Evolutionary conservation across 2,888 invertebrate genomes (phyloP).

Genomic region (Aphidius colemani): DNA sequence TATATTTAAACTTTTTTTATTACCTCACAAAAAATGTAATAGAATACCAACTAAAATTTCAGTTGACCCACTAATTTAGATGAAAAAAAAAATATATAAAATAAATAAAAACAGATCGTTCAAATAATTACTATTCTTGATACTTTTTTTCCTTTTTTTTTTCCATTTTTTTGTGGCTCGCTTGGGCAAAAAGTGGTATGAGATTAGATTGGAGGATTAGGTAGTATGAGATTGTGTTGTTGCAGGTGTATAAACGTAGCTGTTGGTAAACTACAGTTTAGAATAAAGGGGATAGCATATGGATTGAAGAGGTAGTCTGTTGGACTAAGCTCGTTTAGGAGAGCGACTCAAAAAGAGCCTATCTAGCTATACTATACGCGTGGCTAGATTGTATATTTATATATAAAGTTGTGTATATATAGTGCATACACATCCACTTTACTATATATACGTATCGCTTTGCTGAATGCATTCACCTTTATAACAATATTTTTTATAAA

Average conservation of each 20-base stretch:
- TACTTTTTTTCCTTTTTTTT: neutral
- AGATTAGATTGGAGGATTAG: conserved; percentile 34
- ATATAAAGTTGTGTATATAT: too few species aligned
- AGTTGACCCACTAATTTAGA: conserved; percentile 25
- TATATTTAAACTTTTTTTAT: conserved; percentile 19
- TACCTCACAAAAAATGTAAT: neutral
- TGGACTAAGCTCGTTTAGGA: conserved; percentile 58
- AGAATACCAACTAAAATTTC: neutral
- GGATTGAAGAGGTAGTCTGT: conserved; percentile 51
- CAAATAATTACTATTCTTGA: too few species aligned
- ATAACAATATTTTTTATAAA: too few species aligned
- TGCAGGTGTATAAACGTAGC: conserved; percentile 50
- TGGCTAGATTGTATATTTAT: neutral
- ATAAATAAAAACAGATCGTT: neutral
- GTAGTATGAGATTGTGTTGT: conserved; percentile 25
- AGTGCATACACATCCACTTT: too few species aligned
- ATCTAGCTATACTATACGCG: conserved; percentile 1
- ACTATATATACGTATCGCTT: too few species aligned
- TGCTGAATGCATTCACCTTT: too few species aligned
- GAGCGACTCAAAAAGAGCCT: conserved; percentile 44
- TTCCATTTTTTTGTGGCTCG: neutral
- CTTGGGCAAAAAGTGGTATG: neutral
- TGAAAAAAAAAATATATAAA: conserved; percentile 3
- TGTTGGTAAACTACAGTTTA: conserved; percentile 74
- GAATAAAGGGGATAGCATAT: conserved; percentile 64